Percentiles rank a stretch among this genome's conserved stretches.
Evolutionary conservation across 2,113 vertebrate genomes (phyloP).

Genomic region (Poeciliopsis retropinna): DNA sequence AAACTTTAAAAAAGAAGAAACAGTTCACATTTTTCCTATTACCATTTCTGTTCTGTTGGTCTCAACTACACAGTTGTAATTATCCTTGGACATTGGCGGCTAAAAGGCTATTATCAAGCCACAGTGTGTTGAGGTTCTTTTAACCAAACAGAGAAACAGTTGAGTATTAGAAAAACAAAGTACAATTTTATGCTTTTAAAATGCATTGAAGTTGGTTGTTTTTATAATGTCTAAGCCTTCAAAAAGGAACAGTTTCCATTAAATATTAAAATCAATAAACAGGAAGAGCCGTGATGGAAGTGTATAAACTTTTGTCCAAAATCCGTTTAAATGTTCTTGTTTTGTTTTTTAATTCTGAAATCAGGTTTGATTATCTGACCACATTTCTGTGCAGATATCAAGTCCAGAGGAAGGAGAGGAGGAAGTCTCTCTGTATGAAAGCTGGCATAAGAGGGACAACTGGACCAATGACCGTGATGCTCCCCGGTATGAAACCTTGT

Average conservation of each 20-base stretch:
- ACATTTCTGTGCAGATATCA: conserved; percentile 76
- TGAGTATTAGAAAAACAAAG: not conserved
- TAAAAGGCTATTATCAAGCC: not conserved
- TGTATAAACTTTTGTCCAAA: too few species aligned
- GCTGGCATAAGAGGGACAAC: conserved; percentile 93
- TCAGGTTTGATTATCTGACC: not conserved
- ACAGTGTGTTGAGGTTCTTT: not conserved
- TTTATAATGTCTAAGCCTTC: too few species aligned
- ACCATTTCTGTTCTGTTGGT: too few species aligned
- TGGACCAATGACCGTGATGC: conserved; percentile 80
- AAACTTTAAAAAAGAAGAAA: too few species aligned
- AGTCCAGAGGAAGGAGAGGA: conserved; percentile 92
- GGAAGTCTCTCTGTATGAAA: conserved; percentile 87
- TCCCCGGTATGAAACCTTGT: conserved; percentile 79
- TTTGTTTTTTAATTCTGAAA: not conserved
- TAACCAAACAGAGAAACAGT: not conserved
- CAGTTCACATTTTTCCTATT: too few species aligned
- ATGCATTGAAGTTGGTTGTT: not conserved
- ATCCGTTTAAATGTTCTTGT: not conserved
- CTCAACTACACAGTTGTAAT: not conserved
- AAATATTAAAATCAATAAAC: too few species aligned
- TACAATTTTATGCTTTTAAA: not conserved
- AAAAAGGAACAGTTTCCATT: too few species aligned
- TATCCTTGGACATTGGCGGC: not conserved
- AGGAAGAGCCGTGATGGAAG: too few species aligned